phyloP scores from a whole-genome alignment of 2,113 vertebrate species.

The Megaleporinus macrocephalus region DNA sequence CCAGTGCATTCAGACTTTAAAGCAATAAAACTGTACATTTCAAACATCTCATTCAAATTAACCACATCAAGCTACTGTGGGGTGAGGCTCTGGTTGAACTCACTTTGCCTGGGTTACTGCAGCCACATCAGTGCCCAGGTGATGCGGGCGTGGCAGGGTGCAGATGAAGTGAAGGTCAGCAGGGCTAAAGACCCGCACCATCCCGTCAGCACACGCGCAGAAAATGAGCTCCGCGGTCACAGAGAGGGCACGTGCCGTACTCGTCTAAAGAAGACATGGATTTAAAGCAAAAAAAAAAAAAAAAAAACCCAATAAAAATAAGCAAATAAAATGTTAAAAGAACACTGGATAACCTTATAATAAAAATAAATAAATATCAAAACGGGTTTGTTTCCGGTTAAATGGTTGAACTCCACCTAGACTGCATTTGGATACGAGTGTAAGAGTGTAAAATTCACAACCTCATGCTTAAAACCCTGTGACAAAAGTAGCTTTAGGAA shows the following conservation, averaged over 20 bases:
- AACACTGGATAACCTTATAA: too few species aligned
- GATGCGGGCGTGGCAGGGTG: slow-evolving; percentile 89
- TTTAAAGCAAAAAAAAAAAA: slow-evolving; percentile 52
- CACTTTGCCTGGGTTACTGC: slow-evolving; percentile 88
- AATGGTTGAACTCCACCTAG: too few species aligned
- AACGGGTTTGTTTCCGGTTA: too few species aligned
- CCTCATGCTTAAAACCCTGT: too few species aligned
- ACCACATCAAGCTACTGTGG: background rate
- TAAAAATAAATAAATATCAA: too few species aligned
- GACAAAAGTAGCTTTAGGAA: too few species aligned
- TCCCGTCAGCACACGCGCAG: slow-evolving; percentile 92
- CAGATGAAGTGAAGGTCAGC: slow-evolving; percentile 88
- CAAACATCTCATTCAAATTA: background rate
- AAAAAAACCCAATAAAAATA: background rate
- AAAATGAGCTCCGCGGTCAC: slow-evolving; percentile 92
- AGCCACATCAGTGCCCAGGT: slow-evolving; percentile 83
- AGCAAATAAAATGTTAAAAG: too few species aligned
- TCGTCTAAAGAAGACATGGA: slow-evolving; percentile 65
- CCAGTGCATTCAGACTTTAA: too few species aligned
- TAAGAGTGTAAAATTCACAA: too few species aligned
- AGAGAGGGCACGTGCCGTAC: slow-evolving; percentile 79
- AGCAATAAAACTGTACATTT: too few species aligned
- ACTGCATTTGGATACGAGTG: too few species aligned
- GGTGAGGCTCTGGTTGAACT: slow-evolving; percentile 37
- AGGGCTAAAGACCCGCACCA: slow-evolving; percentile 87